Base-by-base conservation (phyloP, 2,113 vertebrate species). In the Trichomycterus rosablanca region DNA sequence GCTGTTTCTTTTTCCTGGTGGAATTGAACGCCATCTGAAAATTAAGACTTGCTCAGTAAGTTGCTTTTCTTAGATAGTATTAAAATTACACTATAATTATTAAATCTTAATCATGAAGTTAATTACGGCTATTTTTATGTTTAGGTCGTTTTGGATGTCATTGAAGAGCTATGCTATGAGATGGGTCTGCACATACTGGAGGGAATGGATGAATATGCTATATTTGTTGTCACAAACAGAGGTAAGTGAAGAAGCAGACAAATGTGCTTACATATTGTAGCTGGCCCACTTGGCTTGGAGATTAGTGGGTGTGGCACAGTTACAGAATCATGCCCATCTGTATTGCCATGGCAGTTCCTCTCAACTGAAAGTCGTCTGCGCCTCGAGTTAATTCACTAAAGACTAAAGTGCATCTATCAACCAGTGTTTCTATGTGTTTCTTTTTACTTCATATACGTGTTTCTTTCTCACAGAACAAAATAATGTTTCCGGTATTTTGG, bases 31-130 rank as follows among this genome's bases (percentile, higher is more conserved):
- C 26, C 94, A 98, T 50, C 87, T 92, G 53, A 98, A 98, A 82
- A 94, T 99, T 79, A 98, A 92, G 80, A 99, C 94, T 0, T 97
- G 94, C 75, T 94, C 95, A 1, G 96, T 99, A 70, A 88, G 88
- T 78, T 55, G 3, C 2, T 1, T 5, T 32, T 51, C 30, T 46
- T 14, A 32, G 10, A 28, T 20, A 7, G n/a, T 32, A 18, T 26
- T 0, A 44, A 18, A 15, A 11, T 42, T 37, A 4, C 30, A 3
- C 12, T 35, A 24, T 22, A 4, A 7, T 30, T n/a, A n/a, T n/a
- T 30, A 30, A 3, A 30, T 30, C 7, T 30, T 30, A 30, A 4
- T 30, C 34, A 54, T 45, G 2, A 12, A 4, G 1, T 4, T 16
- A 18, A 5, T 48, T 48, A 30, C 6, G n/a, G 26, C 12, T 10